Evolutionary conservation across 2,888 invertebrate genomes (phyloP).

Genomic region (Cantharis lateralis): DNA sequence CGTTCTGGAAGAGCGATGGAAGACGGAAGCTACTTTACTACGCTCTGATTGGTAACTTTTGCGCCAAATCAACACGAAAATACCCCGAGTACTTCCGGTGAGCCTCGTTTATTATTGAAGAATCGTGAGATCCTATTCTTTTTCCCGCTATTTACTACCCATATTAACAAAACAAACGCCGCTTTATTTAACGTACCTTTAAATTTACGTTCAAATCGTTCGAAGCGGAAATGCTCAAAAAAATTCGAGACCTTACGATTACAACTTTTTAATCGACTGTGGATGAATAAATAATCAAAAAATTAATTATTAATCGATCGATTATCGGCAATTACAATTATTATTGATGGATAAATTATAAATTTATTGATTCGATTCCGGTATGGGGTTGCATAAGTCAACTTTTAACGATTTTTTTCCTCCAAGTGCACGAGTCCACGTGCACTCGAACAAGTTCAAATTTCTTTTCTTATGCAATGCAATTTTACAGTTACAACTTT

Average conservation of each 20-base stretch:
- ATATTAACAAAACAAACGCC: background rate
- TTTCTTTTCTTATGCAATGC: background rate
- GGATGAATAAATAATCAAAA: background rate
- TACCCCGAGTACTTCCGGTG: constrained; percentile 29
- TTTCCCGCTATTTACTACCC: background rate
- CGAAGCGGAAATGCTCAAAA: background rate
- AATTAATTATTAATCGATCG: background rate
- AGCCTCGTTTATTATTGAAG: background rate
- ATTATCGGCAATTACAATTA: background rate
- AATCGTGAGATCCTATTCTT: background rate
- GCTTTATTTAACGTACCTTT: background rate
- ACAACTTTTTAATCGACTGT: background rate
- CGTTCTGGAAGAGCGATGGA: constrained; percentile 58
- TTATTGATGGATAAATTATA: background rate
- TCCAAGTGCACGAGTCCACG: background rate
- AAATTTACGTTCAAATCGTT: background rate
- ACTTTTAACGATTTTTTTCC: background rate
- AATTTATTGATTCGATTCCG: background rate
- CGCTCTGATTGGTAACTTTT: constrained; percentile 38
- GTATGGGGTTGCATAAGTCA: background rate
- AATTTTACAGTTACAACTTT: background rate
- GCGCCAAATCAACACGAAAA: constrained; percentile 28
- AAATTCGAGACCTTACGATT: background rate
- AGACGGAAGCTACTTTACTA: constrained; percentile 50
- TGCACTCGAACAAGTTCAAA: background rate